Evolutionary conservation across 1,140 invertebrate species (phyloP).

Genomic region (Drosophila orena): DNA sequence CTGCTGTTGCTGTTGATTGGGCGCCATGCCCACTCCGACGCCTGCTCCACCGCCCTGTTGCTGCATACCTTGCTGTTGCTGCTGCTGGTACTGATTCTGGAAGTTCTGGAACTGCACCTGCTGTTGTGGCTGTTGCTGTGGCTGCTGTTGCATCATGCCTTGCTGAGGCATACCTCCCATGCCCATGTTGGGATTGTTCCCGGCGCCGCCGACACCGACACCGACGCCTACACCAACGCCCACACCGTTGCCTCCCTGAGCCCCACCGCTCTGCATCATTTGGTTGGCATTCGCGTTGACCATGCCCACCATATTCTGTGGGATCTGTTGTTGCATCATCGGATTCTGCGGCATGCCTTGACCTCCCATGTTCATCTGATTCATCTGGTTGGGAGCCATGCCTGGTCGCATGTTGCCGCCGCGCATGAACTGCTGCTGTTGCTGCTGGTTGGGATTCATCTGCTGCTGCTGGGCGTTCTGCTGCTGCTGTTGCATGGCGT

Average conservation of each 20-base stretch:
- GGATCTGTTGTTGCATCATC: conserved; percentile 86
- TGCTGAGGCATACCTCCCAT: conserved; percentile 78
- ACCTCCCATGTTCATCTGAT: conserved; percentile 85
- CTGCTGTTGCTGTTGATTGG: conserved; percentile 71
- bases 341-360: conserved; percentile 85
- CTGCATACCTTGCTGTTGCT: conserved; percentile 73
- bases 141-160: conserved; percentile 70
- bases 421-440: conserved; percentile 76
- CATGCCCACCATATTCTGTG: conserved; percentile 85
- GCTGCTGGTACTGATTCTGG: conserved; percentile 73
- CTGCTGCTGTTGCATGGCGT: conserved; percentile 83
- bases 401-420: conserved; percentile 84
- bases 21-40: conserved; percentile 56
- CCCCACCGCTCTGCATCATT: conserved; percentile 63
- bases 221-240: conserved; percentile 62
- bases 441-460: conserved; percentile 73
- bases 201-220: conserved; percentile 36
- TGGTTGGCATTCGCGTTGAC: conserved; percentile 85
- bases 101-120: conserved; percentile 83
- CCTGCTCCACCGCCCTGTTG: conserved; percentile 59
- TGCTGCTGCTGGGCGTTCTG: conserved; percentile 59
- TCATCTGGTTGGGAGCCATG: conserved; percentile 85
- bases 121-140: conserved; percentile 64
- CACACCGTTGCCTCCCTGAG: conserved; percentile 60
- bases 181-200: conserved; percentile 63